Conservation (phyloP, 2,797 vertebrate genomes). For the Heteromormyrus szaboi region DNA sequence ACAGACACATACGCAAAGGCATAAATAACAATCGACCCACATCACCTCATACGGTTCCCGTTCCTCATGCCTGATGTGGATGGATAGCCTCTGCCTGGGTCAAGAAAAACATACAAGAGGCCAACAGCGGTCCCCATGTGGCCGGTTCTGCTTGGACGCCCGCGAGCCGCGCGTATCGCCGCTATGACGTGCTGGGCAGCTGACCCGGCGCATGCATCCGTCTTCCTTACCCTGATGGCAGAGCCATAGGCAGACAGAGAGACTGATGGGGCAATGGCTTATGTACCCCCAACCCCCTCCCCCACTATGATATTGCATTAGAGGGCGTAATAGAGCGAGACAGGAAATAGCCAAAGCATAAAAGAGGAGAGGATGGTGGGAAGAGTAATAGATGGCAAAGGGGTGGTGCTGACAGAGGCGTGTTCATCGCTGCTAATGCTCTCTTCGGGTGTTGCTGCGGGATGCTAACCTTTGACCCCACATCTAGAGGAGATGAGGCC, state of each 20-base stretch:
- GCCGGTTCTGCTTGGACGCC: neutral
- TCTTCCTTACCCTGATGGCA: constrained; percentile 63
- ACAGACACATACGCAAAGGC: constrained; percentile 3
- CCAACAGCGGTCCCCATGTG: neutral
- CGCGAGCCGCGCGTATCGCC: constrained; percentile 39
- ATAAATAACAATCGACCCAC: neutral
- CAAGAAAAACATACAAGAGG: constrained; percentile 48
- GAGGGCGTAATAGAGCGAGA: constrained; percentile 54
- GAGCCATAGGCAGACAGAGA: constrained; percentile 47
- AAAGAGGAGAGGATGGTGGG: constrained; percentile 27
- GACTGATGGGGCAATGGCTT: constrained; percentile 35
- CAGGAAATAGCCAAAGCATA: constrained; percentile 53
- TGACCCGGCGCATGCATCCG: constrained; percentile 57
- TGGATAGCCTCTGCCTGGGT: constrained; percentile 53
- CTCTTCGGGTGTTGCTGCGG: constrained; percentile 39
- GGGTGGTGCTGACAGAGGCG: constrained; percentile 17
- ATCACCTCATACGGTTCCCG: constrained; percentile 10
- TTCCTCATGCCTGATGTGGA: constrained; percentile 54
- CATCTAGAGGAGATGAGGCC: constrained; percentile 45
- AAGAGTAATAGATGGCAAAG: constrained; percentile 35
- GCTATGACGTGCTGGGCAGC: constrained; percentile 42
- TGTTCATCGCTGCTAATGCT: constrained; percentile 45
- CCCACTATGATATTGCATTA: constrained; percentile 59
- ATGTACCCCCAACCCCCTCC: constrained; percentile 36
- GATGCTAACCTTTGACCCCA: constrained; percentile 42